Base-by-base conservation (phyloP, 2,113 vertebrate species). In the Pangasianodon gigas region DNA sequence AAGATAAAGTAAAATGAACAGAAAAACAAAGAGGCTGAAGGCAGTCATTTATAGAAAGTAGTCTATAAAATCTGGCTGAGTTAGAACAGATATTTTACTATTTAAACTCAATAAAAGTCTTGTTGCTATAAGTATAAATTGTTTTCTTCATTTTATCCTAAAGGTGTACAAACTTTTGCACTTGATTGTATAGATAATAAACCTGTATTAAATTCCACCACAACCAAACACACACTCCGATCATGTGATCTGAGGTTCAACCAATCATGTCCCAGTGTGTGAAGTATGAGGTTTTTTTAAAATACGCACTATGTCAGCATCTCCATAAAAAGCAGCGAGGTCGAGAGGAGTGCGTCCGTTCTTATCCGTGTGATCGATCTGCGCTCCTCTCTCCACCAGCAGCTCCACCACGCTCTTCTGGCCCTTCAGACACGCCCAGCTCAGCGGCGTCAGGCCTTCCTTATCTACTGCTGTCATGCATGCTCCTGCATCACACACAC, bases 381-480 rank as follows among this genome's bases (percentile, higher is more conserved):
- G 95, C 0, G 97, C 97, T 29, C 98, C 97, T 29, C 96, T 97
- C 91, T 98, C 98, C 60, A 98, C 96, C 89, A 99, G 94, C 80
- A 96, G 96, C 92, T 96, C 97, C 90, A 98, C 97, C 24, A 96
- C 97, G 0, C 94, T 93, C 93, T 95, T 97, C 93, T 98, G 98
- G 37, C 98, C 97, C 93, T 98, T 99, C 88, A 98, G 94, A 93
- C 98, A 99, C 0, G 98, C 97, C 98, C 98, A 99, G 94, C 98
- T 97, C 56, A 99, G 93, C 0, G 97, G 96, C 0, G 97, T 97
- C 93, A 99, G 94, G 0, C 98, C 98, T 92, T 99, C 98, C 91
- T 97, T 98, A 93, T 99, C 98, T 90, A 96, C 92, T 11, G 97
- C 95, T 46, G 96, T 96, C 93, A 98, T 86, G 58, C 93, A 86